Evolutionary conservation across 2,113 vertebrate species (phyloP).

Genomic region (Aleadryas rufinucha): DNA sequence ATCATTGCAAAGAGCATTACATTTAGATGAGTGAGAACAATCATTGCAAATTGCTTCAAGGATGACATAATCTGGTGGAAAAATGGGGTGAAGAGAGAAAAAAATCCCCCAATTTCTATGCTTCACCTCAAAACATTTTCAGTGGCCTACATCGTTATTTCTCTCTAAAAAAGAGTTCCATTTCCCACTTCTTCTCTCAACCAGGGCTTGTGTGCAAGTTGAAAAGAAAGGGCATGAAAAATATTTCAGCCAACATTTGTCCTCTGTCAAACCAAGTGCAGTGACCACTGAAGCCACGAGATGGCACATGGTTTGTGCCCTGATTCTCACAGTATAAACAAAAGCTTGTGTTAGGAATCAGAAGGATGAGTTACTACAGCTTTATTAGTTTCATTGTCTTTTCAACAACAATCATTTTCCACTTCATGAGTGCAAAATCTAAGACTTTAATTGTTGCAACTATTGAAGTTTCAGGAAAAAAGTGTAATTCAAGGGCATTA

Average conservation of each 20-base stretch:
- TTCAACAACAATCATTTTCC: neutral
- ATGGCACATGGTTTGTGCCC: slow-evolving; percentile 56
- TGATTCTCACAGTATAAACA: neutral
- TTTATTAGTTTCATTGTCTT: neutral
- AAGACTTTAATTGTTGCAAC: neutral
- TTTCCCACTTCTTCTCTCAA: neutral
- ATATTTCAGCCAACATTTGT: neutral
- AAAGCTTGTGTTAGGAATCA: neutral
- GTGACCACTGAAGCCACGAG: slow-evolving; percentile 53
- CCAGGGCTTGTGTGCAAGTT: neutral
- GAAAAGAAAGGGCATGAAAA: neutral
- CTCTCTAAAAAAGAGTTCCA: neutral
- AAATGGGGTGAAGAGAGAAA: neutral
- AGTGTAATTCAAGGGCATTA: neutral
- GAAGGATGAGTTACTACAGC: neutral
- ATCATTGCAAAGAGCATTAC: neutral
- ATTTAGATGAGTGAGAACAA: neutral
- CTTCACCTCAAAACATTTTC: neutral
- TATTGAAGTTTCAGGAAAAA: neutral
- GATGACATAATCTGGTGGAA: neutral
- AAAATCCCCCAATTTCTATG: neutral
- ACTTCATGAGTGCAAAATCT: neutral
- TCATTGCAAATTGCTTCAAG: neutral
- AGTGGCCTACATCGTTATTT: rapidly evolving
- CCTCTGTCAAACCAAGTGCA: neutral